Evolutionary conservation across 2,113 vertebrate genomes (phyloP).

Genomic region (Anhinga anhinga): DNA sequence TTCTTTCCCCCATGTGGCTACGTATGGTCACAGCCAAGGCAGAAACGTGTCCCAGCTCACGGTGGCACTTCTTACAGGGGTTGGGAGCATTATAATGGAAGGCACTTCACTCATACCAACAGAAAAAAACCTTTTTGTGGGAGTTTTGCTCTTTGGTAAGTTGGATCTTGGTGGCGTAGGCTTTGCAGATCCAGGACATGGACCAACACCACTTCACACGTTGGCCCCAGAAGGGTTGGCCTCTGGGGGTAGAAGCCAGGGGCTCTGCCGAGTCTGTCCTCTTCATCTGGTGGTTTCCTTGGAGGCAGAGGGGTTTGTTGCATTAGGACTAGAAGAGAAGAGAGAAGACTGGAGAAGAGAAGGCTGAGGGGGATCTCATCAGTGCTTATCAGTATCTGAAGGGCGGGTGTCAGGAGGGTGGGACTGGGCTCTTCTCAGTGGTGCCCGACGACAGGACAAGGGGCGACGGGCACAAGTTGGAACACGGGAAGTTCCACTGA

Average conservation of each 20-base stretch:
- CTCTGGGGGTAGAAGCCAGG: not conserved
- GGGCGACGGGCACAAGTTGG: too few species aligned
- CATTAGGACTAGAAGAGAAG: not conserved
- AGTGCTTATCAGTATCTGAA: too few species aligned
- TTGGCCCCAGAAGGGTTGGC: not conserved
- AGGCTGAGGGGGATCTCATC: too few species aligned
- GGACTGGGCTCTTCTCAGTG: too few species aligned
- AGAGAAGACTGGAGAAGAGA: too few species aligned
- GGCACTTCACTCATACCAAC: not conserved
- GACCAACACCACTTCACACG: not conserved
- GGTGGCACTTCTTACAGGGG: not conserved
- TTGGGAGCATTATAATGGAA: not conserved
- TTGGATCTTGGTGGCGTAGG: not conserved
- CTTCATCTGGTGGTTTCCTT: not conserved
- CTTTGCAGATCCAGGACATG: not conserved
- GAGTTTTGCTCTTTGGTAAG: not conserved
- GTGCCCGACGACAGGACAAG: too few species aligned
- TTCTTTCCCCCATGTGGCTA: not conserved
- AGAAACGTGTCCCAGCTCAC: not conserved
- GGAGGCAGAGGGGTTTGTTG: not conserved
- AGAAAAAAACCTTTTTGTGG: not conserved
- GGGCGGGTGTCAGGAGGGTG: too few species aligned
- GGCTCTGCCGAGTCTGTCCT: not conserved
- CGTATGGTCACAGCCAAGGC: not conserved
- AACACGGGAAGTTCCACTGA: too few species aligned